These are phyloP conservation scores for Platysteira castanea DNA, from an alignment of 2,113 vertebrate genomes.

Conservation along the genomic window DNA sequence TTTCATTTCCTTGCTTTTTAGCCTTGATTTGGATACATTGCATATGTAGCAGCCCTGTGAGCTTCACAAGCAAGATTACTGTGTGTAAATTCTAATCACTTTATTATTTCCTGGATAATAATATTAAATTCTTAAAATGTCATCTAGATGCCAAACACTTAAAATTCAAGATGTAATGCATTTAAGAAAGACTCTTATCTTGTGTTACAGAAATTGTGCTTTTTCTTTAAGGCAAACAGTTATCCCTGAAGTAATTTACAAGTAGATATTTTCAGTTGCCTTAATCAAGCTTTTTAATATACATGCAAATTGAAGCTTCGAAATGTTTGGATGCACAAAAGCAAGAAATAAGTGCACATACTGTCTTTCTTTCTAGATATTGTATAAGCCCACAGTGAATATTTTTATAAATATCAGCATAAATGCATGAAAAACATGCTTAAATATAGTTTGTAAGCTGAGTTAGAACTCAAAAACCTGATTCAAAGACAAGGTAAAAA, in stretches of 20 bases:
- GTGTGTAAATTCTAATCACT: constrained; percentile 17
- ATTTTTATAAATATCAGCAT: not conserved
- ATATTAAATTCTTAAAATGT: constrained; percentile 21
- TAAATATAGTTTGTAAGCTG: not conserved
- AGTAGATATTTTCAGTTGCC: constrained; percentile 3
- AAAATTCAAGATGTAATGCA: not conserved
- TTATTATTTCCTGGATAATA: constrained; percentile 58
- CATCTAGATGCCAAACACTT: constrained; percentile 37
- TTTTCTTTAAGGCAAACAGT: constrained; percentile 48
- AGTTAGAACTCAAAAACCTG: not conserved
- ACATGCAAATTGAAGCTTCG: constrained; percentile 44
- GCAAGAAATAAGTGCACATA: not conserved
- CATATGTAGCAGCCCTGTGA: not conserved
- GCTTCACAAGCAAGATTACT: constrained; percentile 8
- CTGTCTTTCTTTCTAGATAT: not conserved
- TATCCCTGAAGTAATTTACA: constrained; percentile 32
- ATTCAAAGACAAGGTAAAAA: not conserved
- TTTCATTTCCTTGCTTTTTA: constrained; percentile 19
- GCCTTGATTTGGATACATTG: not conserved
- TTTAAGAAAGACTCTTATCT: constrained; percentile 38
- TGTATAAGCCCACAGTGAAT: not conserved
- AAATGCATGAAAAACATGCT: not conserved
- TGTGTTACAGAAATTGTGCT: not conserved
- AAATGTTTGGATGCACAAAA: constrained; percentile 6
- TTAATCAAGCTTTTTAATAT: constrained; percentile 50